phyloP scores from a whole-genome alignment of 2,113 vertebrate species.

The Zosterops borbonicus region DNA sequence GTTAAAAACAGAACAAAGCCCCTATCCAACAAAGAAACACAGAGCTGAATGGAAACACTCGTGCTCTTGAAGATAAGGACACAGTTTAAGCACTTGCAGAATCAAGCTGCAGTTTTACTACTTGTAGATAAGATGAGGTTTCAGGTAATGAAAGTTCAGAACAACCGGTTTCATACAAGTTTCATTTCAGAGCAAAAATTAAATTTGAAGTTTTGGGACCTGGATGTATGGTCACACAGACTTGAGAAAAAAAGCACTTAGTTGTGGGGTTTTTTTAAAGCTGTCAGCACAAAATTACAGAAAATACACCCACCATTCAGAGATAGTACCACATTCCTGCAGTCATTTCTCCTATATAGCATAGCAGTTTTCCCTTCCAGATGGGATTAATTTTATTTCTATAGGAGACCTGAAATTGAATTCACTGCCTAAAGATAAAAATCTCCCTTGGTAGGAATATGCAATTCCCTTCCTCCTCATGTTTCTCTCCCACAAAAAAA shows the following conservation, averaged over 20 bases:
- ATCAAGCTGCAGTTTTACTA: conserved; percentile 29
- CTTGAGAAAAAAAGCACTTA: not conserved
- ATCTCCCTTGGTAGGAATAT: conserved; percentile 62
- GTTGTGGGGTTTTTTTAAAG: not conserved
- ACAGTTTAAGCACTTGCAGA: conserved; percentile 23
- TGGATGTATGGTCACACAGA: not conserved
- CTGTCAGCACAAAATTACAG: conserved; percentile 38
- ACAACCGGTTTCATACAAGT: not conserved
- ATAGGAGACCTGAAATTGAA: conserved; percentile 50
- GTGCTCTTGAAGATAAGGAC: conserved; percentile 9
- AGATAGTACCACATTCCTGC: not conserved
- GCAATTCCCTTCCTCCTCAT: conserved; percentile 50
- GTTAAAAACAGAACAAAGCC: conserved; percentile 60
- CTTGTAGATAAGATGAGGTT: conserved; percentile 3
- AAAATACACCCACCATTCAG: not conserved
- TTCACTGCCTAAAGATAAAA: conserved; percentile 66
- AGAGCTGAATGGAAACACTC: conserved; percentile 39
- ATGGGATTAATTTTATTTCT: conserved; percentile 66
- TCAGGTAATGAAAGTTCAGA: not conserved
- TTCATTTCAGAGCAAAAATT: not conserved
- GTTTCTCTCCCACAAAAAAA: conserved; percentile 18
- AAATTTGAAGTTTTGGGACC: not conserved
- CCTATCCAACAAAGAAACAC: conserved; percentile 38
- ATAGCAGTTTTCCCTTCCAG: conserved; percentile 45
- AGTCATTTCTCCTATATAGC: not conserved